Conservation (phyloP, 2,888 invertebrate species). For the Resseliella maxima region DNA sequence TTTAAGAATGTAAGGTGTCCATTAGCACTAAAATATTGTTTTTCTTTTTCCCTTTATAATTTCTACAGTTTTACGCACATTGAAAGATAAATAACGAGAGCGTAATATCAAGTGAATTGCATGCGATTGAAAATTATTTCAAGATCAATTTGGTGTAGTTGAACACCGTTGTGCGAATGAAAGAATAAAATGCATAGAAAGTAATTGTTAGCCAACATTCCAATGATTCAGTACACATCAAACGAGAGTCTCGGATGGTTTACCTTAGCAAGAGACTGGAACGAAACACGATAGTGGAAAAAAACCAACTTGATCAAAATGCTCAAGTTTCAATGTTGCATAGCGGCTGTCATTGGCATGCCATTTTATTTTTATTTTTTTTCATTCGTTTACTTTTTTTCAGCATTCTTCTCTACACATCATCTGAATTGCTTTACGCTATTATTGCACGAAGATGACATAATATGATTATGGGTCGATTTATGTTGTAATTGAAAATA, state of each 20-base stretch:
- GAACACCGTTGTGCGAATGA: constrained; percentile 7
- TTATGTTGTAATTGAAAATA: background rate
- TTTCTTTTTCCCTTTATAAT: background rate
- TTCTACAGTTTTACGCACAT: background rate
- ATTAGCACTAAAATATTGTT: too few species aligned
- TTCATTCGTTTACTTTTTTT: background rate
- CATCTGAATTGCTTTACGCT: background rate
- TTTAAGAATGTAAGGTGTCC: too few species aligned
- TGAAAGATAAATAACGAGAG: background rate
- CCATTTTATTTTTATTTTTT: background rate
- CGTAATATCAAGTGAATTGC: background rate
- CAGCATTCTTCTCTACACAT: too few species aligned
- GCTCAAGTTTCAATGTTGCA: background rate
- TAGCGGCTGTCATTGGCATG: constrained; percentile 16
- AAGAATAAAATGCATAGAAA: background rate
- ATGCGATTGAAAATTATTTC: background rate
- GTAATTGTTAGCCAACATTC: constrained; percentile 24
- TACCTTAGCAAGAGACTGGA: background rate
- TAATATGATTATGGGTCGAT: constrained; percentile 46
- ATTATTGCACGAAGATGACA: constrained; percentile 14
- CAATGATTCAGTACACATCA: background rate
- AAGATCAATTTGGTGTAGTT: background rate
- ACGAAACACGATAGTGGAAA: constrained; percentile 46
- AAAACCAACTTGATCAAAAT: constrained; percentile 2
- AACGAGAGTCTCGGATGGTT: constrained; percentile 1